phyloP scores from a whole-genome alignment of 53 echinoderm and acorn worm species.

The Actinopyga echinites region DNA sequence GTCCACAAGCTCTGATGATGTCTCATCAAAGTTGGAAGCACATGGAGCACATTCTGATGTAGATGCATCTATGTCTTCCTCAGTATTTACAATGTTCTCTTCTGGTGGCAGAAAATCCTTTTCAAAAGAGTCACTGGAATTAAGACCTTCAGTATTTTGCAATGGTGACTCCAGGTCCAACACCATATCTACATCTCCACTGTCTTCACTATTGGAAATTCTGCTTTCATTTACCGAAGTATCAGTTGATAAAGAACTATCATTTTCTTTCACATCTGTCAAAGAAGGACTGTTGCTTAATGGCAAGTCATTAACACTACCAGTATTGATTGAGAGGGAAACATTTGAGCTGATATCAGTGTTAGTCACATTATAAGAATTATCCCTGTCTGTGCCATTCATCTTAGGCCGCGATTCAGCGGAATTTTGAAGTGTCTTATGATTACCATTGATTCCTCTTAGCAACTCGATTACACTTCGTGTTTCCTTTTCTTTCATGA shows the following conservation, averaged over 20 bases:
- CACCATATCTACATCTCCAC: background rate
- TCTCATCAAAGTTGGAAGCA: slow-evolving; percentile 20
- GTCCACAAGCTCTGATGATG: background rate
- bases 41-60: slow-evolving; percentile 10
- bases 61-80: background rate
- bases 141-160: background rate
- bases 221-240: too few species aligned
- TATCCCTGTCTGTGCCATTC: slow-evolving; percentile 14
- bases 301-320: too few species aligned
- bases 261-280: too few species aligned
- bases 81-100: slow-evolving; percentile 6
- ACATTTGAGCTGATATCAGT: slow-evolving; percentile 14
- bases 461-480: slow-evolving; percentile 24
- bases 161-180: background rate
- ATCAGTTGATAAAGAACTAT: too few species aligned
- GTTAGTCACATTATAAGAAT: slow-evolving; percentile 24
- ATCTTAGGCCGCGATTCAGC: slow-evolving; percentile 33
- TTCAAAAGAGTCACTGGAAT: background rate
- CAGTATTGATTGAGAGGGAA: background rate
- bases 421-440: slow-evolving; percentile 2
- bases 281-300: too few species aligned
- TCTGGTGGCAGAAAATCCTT: slow-evolving; percentile 14
- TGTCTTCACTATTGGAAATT: too few species aligned
- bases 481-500: slow-evolving; percentile 31
- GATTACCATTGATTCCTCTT: slow-evolving; percentile 30